Percentiles rank a stretch among this genome's conserved stretches.
Conservation (phyloP, 23 tunicate genomes). For the Oikopleura dioica region DNA sequence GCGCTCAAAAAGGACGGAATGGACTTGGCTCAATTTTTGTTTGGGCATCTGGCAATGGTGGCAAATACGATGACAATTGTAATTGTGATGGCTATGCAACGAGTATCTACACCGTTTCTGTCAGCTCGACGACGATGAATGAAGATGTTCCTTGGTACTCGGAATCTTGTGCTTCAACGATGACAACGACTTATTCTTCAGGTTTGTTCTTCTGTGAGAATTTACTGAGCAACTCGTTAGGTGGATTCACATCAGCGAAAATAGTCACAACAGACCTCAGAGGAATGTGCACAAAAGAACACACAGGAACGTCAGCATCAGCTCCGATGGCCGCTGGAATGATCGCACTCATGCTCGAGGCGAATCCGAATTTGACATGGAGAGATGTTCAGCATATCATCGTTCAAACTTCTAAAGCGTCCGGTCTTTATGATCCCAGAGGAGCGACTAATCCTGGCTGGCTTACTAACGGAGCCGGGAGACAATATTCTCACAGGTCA, state of each 20-base stretch:
- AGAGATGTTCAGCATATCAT: constrained; percentile 84
- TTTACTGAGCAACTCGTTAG: no score
- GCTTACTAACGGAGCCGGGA: constrained; percentile 54
- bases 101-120: constrained; percentile 53
- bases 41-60: constrained; percentile 97
- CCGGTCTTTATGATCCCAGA: no score
- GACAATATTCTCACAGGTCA: constrained; percentile 65
- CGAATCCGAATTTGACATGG: constrained; percentile 68
- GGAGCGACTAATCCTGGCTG: constrained; percentile 37
- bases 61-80: constrained; percentile 48
- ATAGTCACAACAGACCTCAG: constrained; percentile 78
- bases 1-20: constrained; percentile 31
- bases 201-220: no score
- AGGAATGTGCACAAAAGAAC: constrained; percentile 34
- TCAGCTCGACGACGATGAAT: constrained; percentile 54
- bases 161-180: constrained; percentile 69
- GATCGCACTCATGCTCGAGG: constrained; percentile 63
- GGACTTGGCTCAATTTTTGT: constrained; percentile 78
- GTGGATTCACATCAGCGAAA: no score
- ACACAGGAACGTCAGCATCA: constrained; percentile 95
- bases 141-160: constrained; percentile 62
- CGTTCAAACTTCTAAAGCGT: constrained; percentile 38
- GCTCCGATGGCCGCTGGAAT: constrained; percentile 96
- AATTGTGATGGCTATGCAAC: constrained; percentile 77
- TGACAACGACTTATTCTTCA: constrained; percentile 68